These are phyloP conservation scores for Corydoras sp. DNA, from an alignment of 2,113 vertebrate genomes.

Conservation along the genomic window DNA sequence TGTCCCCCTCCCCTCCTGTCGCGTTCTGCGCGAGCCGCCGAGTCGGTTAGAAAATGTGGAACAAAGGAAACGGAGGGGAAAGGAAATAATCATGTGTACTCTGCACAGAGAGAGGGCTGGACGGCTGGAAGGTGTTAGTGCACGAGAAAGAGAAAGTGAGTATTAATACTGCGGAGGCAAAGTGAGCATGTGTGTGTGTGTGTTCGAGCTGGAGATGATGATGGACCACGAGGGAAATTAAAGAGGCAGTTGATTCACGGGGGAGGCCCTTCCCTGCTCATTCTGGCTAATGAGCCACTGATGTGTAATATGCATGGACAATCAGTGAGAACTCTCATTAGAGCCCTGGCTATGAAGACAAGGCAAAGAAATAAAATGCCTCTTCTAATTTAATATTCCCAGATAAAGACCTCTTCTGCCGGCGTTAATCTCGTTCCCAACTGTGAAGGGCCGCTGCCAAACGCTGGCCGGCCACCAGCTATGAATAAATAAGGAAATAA, in stretches of 20 bases:
- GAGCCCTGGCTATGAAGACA: conserved; percentile 63
- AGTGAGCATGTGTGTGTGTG: conserved; percentile 24
- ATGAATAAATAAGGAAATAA: not conserved
- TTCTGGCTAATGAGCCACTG: conserved; percentile 73
- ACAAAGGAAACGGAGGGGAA: not conserved
- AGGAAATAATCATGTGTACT: not conserved
- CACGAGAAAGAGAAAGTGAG: conserved; percentile 1
- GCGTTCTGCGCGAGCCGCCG: conserved; percentile 35
- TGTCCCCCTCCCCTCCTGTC: too few species aligned
- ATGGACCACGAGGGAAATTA: conserved; percentile 70
- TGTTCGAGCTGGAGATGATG: conserved; percentile 50
- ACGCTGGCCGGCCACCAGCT: conserved; percentile 10
- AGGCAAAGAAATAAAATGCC: conserved; percentile 54
- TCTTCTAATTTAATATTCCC: conserved; percentile 67
- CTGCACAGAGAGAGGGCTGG: conserved; percentile 6
- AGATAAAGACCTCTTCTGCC: conserved; percentile 57
- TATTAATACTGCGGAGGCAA: conserved; percentile 9
- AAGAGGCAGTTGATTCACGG: conserved; percentile 64
- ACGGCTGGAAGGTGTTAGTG: not conserved
- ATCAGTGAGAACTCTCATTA: conserved; percentile 72
- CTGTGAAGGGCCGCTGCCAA: conserved; percentile 39
- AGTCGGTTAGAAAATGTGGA: conserved; percentile 52
- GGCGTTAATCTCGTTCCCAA: conserved; percentile 40
- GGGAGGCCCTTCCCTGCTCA: conserved; percentile 64
- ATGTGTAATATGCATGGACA: conserved; percentile 70